A percentile compares a stretch with the other conserved stretches of the same genome.
Evolutionary conservation across 64 coral and sea anemone species (phyloP).

Genomic region (Actinia tenebrosa): DNA sequence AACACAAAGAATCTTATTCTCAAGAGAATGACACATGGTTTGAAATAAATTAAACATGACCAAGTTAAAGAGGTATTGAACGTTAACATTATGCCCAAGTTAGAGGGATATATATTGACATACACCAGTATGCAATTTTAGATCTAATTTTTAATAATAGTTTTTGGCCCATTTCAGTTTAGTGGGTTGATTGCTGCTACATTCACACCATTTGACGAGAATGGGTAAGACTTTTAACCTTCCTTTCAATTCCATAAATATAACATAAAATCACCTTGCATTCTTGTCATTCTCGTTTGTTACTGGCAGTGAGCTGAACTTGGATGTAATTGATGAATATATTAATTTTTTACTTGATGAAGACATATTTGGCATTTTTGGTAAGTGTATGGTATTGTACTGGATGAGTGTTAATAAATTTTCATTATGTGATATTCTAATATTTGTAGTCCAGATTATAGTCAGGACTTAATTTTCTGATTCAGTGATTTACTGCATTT

Average conservation of each 20-base stretch:
- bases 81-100: no score
- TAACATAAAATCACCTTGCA: background rate
- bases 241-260: background rate
- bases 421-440: background rate
- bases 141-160: no score
- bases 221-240: background rate
- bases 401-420: background rate
- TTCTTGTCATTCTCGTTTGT: background rate
- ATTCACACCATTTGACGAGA: background rate
- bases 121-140: no score
- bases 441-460: no score
- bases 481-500: no score
- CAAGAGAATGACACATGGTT: no score
- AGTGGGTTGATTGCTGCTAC: slow-evolving; percentile 19
- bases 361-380: background rate
- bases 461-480: no score
- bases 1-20: no score
- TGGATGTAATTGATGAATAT: slow-evolving; percentile 7
- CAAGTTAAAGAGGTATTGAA: no score
- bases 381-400: background rate
- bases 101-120: no score
- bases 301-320: slow-evolving; percentile 14
- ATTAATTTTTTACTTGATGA: background rate
- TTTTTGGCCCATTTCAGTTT: background rate
- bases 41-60: no score